A percentile compares a stretch with the other conserved stretches of the same genome.
Evolutionary conservation across 2,888 invertebrate species (phyloP).

Genomic region (Caenorhabditis sinica): DNA sequence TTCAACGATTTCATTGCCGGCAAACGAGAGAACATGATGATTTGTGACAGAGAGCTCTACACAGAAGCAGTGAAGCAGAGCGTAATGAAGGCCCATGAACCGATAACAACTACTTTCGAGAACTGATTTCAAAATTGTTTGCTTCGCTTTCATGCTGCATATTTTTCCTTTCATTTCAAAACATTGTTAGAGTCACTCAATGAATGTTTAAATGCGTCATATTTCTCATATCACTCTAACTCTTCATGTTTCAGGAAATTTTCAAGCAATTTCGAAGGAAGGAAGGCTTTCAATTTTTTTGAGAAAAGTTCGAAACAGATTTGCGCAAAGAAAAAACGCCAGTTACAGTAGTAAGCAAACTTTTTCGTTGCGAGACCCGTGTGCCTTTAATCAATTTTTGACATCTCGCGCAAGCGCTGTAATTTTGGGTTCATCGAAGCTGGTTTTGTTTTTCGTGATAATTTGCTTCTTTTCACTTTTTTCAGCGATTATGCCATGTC

Average conservation of each 20-base stretch:
- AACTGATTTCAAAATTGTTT: background rate
- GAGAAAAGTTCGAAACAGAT: background rate
- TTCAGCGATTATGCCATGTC: background rate
- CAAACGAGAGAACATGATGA: constrained; percentile 71
- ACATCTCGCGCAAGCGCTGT: background rate
- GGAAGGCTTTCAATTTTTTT: too few species aligned
- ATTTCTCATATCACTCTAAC: too few species aligned
- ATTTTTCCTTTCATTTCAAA: background rate
- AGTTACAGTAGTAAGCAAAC: background rate
- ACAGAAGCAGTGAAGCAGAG: constrained; percentile 36
- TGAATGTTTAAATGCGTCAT: too few species aligned
- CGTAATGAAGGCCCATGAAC: constrained; percentile 27
- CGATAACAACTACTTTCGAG: constrained; percentile 19
- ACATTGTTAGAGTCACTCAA: too few species aligned
- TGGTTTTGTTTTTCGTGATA: background rate
- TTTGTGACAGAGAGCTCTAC: constrained; percentile 71
- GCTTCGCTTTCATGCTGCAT: background rate
- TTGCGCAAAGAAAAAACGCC: background rate
- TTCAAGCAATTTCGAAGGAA: too few species aligned
- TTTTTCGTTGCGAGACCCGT: background rate
- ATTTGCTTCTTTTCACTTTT: background rate
- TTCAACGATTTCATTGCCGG: constrained; percentile 71
- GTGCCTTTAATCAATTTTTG: background rate
- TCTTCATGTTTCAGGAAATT: too few species aligned
- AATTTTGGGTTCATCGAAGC: background rate